Evolutionary conservation across 2,797 vertebrate species (phyloP), one percentile per base, ranked within the genome.

Genomic region (Scolopax rusticola): DNA sequence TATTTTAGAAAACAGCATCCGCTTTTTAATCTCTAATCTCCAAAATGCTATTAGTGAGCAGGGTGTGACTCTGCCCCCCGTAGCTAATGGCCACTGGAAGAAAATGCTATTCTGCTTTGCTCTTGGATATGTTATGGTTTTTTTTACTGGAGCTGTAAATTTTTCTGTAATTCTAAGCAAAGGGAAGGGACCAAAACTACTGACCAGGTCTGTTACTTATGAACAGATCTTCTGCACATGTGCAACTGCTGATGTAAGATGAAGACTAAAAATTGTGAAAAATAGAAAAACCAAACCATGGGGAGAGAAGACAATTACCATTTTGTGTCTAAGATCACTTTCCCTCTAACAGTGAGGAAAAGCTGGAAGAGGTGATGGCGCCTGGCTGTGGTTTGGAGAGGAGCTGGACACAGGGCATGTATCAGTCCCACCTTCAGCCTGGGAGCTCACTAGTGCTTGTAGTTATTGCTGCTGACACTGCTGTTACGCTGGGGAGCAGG

Each of bases 401-500:
- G n/a, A 28, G 19, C 3, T 20, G 68, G 51, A 15, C n/a, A 11
- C 36, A 36, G 36, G 36, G 36, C 36, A 36, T 36, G 36, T 36
- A 36, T 36, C 36, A 36, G 36, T 36, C 36, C 51, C 71, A 13
- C 36, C 21, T 51, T 38, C 64, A 41, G 56, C 2, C 4, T 1
- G 10, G 24, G 25, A 76, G 23, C 53, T 61, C 8, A 56, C 32
- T 51, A 2, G 20, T 2, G 3, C 38, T 54, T 19, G 6, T 18
- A 15, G 47, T 33, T 48, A 1, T 5, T 38, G 25, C 40, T 15
- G 32, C 5, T n/a, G 51, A 11, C 15, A 6, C 51, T 48, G 67
- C 47, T 59, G 59, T 9, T 53, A 4, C 45, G 21, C 3, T 19
- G 3, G 6, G 1, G 2, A 0, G 53, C 4, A 19, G 8, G 14